Percentiles rank a stretch among this genome's conserved stretches.
These are phyloP conservation scores for Caenorhabditis tropicalis DNA, from an alignment of 1,140 invertebrate genomes.

Conservation along the genomic window DNA sequence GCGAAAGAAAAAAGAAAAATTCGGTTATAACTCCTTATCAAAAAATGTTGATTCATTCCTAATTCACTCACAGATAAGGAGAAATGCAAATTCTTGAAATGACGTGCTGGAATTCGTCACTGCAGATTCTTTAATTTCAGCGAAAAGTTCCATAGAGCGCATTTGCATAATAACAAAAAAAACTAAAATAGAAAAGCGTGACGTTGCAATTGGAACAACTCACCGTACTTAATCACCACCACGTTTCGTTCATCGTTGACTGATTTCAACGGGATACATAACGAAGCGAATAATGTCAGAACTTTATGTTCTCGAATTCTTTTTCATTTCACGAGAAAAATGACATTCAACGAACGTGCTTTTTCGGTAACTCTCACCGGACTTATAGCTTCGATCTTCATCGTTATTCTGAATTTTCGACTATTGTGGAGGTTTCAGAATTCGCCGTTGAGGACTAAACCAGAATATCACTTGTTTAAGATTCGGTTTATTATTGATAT, in stretches of 20 bases:
- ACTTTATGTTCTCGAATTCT: not conserved
- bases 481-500: slow-evolving; percentile 16
- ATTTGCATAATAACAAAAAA: no score
- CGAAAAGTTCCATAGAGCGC: no score
- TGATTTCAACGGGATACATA: no score
- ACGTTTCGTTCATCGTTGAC: no score
- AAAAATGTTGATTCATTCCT: not conserved
- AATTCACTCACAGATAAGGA: not conserved
- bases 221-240: no score
- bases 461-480: not conserved
- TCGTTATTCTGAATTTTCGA: not conserved
- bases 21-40: not conserved
- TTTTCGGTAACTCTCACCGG: not conserved
- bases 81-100: no score
- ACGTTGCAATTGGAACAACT: no score
- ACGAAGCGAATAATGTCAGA: not conserved
- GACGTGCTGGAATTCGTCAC: no score
- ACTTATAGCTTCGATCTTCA: not conserved
- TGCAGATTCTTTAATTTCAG: no score
- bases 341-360: not conserved
- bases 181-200: no score
- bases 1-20: not conserved
- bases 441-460: not conserved
- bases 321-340: not conserved
- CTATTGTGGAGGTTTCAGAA: not conserved